Conservation (phyloP, 2,888 invertebrate genomes). For the Drosophila trichaetosa region DNA sequence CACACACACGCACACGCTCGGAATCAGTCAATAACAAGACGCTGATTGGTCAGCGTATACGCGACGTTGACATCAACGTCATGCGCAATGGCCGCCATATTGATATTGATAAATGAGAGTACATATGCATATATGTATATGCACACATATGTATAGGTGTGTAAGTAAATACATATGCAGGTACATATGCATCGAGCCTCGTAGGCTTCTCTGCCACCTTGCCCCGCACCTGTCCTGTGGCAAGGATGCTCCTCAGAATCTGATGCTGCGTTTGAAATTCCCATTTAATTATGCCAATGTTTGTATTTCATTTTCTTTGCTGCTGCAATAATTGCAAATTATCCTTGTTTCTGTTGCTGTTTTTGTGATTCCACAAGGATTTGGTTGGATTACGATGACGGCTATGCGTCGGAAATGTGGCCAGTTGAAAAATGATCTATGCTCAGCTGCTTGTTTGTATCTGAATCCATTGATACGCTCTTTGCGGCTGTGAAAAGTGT, state of each 20-base stretch:
- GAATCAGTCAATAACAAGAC: conserved; percentile 54
- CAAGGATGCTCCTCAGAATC: conserved; percentile 51
- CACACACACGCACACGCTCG: conserved; percentile 9
- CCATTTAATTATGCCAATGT: conserved; percentile 43
- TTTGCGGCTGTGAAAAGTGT: not conserved
- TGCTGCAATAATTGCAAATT: conserved; percentile 50
- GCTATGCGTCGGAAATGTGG: not conserved
- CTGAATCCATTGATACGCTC: not conserved
- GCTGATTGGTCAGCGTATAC: conserved; percentile 70
- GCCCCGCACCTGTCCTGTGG: conserved; percentile 12
- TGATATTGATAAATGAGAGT: conserved; percentile 48
- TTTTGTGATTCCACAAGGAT: conserved; percentile 17
- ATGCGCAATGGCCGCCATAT: conserved; percentile 83
- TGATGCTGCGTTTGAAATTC: conserved; percentile 31
- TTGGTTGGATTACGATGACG: conserved; percentile 14
- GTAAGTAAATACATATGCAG: not conserved
- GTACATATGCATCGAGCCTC: conserved; percentile 27
- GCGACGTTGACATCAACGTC: conserved; percentile 43
- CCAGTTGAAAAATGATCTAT: not conserved
- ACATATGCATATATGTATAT: conserved; percentile 14
- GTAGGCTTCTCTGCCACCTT: conserved; percentile 34
- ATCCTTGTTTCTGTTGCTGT: not conserved
- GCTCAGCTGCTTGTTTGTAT: not conserved
- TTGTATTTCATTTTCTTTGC: conserved; percentile 37
- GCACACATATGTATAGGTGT: not conserved